Percentiles rank a stretch among this genome's conserved stretches.
Conservation (phyloP, 2,888 invertebrate genomes). For the Sepiola atlantica region DNA sequence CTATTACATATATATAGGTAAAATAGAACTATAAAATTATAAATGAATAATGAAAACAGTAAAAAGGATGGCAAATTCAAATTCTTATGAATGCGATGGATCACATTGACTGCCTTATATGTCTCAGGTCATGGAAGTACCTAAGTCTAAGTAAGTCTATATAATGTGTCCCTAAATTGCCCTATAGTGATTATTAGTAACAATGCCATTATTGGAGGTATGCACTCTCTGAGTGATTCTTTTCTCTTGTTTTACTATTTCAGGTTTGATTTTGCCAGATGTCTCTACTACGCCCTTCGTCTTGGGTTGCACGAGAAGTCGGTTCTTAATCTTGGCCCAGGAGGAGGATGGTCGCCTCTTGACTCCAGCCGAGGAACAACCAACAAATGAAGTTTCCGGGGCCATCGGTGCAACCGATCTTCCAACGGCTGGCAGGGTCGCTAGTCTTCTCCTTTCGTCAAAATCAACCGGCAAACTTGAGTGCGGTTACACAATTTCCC, state of each 20-base stretch:
- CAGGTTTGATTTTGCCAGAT: not conserved
- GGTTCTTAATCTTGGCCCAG: not conserved
- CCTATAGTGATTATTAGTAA: no score
- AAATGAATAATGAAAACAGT: no score
- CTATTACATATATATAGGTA: no score
- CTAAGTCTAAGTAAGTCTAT: no score
- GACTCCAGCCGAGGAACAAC: constrained; percentile 13
- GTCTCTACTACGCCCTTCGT: not conserved
- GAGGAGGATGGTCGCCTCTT: not conserved
- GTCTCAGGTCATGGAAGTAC: no score
- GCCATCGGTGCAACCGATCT: not conserved
- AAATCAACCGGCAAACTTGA: not conserved
- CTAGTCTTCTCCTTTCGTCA: not conserved
- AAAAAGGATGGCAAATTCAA: no score
- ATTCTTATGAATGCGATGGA: no score
- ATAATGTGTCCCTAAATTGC: no score
- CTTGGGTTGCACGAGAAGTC: not conserved
- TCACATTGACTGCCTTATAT: no score
- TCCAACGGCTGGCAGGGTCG: not conserved
- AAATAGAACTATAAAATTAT: no score
- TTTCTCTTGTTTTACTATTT: not conserved
- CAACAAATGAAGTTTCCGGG: not conserved
- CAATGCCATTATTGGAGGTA: no score
- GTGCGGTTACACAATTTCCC: constrained; percentile 22
- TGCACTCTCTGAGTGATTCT: not conserved